Conservation (phyloP, 2,113 vertebrate species). For the Macrotus californicus region DNA sequence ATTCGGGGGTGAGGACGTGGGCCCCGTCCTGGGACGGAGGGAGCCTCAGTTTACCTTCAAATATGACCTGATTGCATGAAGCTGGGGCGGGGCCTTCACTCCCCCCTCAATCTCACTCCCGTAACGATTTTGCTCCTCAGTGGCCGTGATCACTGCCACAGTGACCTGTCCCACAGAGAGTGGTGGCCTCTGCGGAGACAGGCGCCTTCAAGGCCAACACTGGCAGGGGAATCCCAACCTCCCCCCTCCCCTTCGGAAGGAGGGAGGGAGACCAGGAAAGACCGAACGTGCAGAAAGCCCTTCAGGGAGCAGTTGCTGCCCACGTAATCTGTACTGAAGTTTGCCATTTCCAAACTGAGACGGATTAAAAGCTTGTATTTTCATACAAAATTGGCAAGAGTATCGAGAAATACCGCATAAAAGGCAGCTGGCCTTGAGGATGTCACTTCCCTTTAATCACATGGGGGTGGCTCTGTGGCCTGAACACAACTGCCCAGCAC, state of each 20-base stretch:
- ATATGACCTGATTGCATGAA: not conserved
- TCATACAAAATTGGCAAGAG: not conserved
- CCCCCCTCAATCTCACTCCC: too few species aligned
- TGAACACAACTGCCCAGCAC: not conserved
- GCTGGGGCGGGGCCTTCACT: not conserved
- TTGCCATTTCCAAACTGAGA: not conserved
- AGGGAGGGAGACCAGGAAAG: not conserved
- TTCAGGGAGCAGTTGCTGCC: not conserved
- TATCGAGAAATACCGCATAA: not conserved
- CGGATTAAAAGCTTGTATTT: not conserved
- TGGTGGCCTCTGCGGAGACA: not conserved
- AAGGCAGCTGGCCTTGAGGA: not conserved
- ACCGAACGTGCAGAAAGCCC: not conserved
- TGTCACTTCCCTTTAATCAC: accelerated
- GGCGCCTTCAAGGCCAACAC: accelerated
- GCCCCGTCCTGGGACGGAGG: too few species aligned
- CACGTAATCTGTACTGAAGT: accelerated
- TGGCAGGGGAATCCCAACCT: not conserved
- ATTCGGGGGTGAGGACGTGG: too few species aligned
- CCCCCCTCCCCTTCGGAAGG: accelerated
- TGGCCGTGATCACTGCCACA: not conserved
- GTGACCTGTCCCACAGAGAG: not conserved
- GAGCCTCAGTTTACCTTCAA: not conserved
- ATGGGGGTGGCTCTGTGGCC: not conserved
- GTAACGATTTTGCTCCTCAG: not conserved